Evolutionary conservation across 2,113 vertebrate species (phyloP).

Genomic region (Podilymbus podiceps): DNA sequence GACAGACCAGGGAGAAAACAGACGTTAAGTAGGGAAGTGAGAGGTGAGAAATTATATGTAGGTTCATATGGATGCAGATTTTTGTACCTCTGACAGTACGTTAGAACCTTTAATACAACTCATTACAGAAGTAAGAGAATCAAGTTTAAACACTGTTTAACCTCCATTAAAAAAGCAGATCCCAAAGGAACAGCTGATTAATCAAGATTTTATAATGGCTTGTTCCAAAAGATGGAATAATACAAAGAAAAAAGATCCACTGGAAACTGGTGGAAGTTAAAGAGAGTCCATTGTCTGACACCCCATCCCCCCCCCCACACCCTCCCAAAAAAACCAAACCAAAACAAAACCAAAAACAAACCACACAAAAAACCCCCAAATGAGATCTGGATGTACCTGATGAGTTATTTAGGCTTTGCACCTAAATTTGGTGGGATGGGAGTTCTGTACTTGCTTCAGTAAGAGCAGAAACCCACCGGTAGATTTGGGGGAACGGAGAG

Average conservation of each 20-base stretch:
- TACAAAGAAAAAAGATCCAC: not conserved
- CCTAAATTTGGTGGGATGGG: not conserved
- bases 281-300: not conserved
- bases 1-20: not conserved
- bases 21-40: not conserved
- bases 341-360: too few species aligned
- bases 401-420: not conserved
- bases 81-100: not conserved
- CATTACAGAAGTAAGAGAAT: not conserved
- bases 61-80: not conserved
- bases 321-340: too few species aligned
- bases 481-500: not conserved
- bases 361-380: rapidly evolving
- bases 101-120: not conserved
- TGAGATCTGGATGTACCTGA: not conserved
- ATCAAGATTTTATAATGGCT: not conserved
- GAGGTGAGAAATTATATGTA: not conserved
- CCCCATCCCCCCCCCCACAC: too few species aligned
- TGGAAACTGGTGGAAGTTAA: not conserved
- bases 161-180: not conserved
- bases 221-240: not conserved
- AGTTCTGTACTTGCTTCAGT: not conserved
- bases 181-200: not conserved
- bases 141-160: not conserved
- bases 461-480: not conserved